Evolutionary conservation across 2,888 invertebrate species (phyloP), one percentile per base, ranked within the genome.

Genomic region (Noctuana brunneofusca): DNA sequence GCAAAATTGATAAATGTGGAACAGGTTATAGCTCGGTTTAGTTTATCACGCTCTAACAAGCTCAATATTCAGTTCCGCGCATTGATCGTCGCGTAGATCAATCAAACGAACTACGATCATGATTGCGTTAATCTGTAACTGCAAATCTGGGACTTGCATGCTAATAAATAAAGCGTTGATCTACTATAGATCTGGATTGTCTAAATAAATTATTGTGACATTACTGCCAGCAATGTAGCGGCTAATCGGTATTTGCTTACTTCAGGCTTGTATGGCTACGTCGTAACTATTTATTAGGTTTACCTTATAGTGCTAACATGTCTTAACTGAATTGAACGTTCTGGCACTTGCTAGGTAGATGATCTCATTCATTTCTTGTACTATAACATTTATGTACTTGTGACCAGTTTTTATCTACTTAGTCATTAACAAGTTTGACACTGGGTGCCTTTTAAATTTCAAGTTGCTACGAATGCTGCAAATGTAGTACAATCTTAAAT

Each of bases 191-290:
- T 59, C 52, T 52, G 59, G 24, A 59, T 53, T 59, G 52, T 59
- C 43, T 27, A 18, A 58, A 59, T 59, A 59, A 59, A 59, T 59
- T 59, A 59, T 59, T 43, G 30, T 41, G 59, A 59, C 59, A 59
- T 52, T 58, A 59, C 32, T 43, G 52, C 32, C 20, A 41, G 16
- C 38, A n/a, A 41, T 52, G 20, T 52, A 52, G 43, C 59, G 32
- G 59, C 20, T 52, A 59, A 46, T 46, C 20, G 46, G 14, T 46
- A 46, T 46, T 46, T 20, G 46, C 46, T 18, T 18, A 41, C 11
- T 46, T 20, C 20, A 20, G 20, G 12, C 20, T 18, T 9, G 11
- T 11, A 41, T 16, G 12, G 12, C 5, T 41, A 16, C 41, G 16
- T 41, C 41, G 12, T 32, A 32, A 32, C 32, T 43, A 18, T 43